A percentile compares a stretch with the other conserved stretches of the same genome.
Evolutionary conservation across 53 echinoderm and acorn worm species (phyloP).

Genomic region (Echinometra lucunter): DNA sequence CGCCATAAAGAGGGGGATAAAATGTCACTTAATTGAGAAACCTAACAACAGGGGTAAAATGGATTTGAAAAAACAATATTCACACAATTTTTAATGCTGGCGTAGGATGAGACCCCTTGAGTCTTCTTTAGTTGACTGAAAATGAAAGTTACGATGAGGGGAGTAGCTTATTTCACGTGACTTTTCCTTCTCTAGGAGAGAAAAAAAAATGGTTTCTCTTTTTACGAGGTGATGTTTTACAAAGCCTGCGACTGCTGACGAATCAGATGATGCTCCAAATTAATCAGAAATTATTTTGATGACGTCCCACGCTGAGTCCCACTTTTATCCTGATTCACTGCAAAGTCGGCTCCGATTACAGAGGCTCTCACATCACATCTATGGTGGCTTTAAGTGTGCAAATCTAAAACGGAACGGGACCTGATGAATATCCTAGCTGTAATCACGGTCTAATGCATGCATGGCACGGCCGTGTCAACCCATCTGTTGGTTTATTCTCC

Average conservation of each 20-base stretch:
- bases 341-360: conserved; percentile 6
- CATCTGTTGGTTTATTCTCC: conserved; percentile 69
- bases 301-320: conserved; percentile 24
- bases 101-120: too few species aligned
- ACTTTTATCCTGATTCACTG: conserved; percentile 12
- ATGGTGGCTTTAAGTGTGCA: conserved; percentile 39
- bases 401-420: conserved; percentile 7
- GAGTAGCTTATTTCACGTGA: too few species aligned
- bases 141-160: too few species aligned
- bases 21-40: too few species aligned
- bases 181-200: not conserved
- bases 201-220: too few species aligned
- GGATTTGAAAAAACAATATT: too few species aligned
- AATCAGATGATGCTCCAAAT: not conserved
- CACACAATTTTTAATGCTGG: too few species aligned
- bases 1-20: too few species aligned
- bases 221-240: not conserved
- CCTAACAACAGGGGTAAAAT: too few species aligned
- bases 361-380: not conserved
- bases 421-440: conserved; percentile 55
- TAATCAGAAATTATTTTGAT: conserved; percentile 1
- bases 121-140: too few species aligned
- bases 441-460: conserved; percentile 58
- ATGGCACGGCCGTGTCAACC: conserved; percentile 34
- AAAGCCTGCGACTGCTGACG: conserved; percentile 36